Base-by-base conservation (phyloP, 2,113 vertebrate genomes). In the Carassius auratus region DNA sequence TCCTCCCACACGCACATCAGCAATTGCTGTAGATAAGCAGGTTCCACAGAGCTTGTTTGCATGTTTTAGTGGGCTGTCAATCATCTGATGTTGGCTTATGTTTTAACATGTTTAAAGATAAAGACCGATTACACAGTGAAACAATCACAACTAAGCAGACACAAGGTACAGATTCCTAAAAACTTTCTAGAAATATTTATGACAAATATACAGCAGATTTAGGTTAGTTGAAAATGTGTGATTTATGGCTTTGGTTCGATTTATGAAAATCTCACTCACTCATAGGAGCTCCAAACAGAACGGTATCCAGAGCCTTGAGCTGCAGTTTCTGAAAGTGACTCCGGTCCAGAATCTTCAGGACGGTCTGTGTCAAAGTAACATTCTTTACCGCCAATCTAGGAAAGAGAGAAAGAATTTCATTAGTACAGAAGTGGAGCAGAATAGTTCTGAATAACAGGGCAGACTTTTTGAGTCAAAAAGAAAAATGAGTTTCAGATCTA, bases 251-350 rank as follows among this genome's bases (percentile, higher is more conserved):
- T 42, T 38, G 17, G 15, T 21, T 10, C 15, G 9, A 33, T 9
- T 13, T 19, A 36, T 9, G 19, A 33, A 21, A 23, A 48, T 14
- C 3, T 33, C 76, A 97, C 97, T 95, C 92, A 99, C 98, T 90
- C 50, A 96, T 93, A 0, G 98, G 98, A 0, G 98, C 96, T 76
- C 98, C 98, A 0, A 99, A 99, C 19, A 99, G 96, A 23, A 99
- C 98, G 0, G 97, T 99, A 91, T 99, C 98, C 92, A 99, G 87
- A 1, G 98, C 92, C 36, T 99, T 99, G 62, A 99, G 96, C 91
- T 99, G 97, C 88, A 99, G 92, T 92, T 99, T 99, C 92, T 99
- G 97, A 76, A 96, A 89, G 81, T 99, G 98, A 93, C 97, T 99
- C 52, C 98, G 93, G 87, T 99, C 98, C 48, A 96, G 94, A 92